phyloP scores from a whole-genome alignment of 1,140 invertebrate genomes.

The Neodiprion virginianus region DNA sequence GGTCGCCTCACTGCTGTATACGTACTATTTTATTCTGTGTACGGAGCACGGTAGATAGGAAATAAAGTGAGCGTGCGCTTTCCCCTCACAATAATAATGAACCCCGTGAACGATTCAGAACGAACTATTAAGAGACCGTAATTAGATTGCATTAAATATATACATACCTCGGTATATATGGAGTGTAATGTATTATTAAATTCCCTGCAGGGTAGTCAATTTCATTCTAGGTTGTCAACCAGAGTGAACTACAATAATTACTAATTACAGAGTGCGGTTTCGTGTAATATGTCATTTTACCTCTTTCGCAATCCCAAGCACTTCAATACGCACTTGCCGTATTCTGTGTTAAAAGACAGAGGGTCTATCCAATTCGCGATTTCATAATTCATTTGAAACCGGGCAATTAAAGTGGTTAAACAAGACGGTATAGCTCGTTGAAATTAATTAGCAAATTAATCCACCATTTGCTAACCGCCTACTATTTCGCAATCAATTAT shows the following conservation, averaged over 20 bases:
- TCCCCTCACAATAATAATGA: no score
- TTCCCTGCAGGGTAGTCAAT: not conserved
- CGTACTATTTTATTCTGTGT: no score
- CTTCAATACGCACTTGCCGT: no score
- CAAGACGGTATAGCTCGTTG: not conserved
- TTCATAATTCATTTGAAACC: constrained; percentile 1
- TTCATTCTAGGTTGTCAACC: not conserved
- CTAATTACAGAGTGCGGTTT: not conserved
- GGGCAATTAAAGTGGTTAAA: not conserved
- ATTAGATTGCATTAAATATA: not conserved
- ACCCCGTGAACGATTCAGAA: not conserved
- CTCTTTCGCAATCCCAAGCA: no score
- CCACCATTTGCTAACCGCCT: not conserved
- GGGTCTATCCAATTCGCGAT: not conserved
- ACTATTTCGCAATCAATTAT: not conserved
- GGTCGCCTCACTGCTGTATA: no score
- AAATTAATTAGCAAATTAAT: constrained; percentile 1
- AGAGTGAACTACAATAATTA: not conserved
- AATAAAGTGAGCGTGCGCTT: not conserved
- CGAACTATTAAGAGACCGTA: not conserved
- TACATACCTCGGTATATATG: not conserved
- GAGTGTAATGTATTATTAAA: not conserved
- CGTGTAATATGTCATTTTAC: not conserved
- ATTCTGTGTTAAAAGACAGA: not conserved
- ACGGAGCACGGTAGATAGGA: not conserved